Evolutionary conservation across 2,888 invertebrate genomes (phyloP).

Genomic region (Aplocera efformata): DNA sequence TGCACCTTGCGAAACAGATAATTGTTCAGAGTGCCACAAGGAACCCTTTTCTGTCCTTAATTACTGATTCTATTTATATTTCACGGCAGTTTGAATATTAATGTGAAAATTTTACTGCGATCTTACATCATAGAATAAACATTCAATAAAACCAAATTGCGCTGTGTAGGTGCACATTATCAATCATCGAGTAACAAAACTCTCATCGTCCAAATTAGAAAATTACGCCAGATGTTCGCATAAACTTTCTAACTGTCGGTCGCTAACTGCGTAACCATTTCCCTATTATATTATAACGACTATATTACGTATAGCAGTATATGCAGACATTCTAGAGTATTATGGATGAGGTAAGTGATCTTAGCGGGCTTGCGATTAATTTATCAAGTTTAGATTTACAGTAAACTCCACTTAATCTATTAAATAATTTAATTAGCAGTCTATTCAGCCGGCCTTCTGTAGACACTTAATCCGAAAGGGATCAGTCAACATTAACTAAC

Average conservation of each 20-base stretch:
- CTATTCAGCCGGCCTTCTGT: too few relatives aligned
- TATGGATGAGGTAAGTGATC: conserved; percentile 28
- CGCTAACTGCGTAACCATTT: conserved; percentile 62
- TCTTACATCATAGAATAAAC: neutral
- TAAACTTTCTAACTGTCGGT: conserved; percentile 61
- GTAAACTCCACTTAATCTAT: too few relatives aligned
- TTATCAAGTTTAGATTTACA: too few relatives aligned
- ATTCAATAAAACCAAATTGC: conserved; percentile 1
- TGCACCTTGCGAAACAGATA: conserved; percentile 23
- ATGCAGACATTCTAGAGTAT: conserved; percentile 38
- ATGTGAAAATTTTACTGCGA: neutral
- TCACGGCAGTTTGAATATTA: conserved; percentile 1
- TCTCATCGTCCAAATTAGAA: conserved; percentile 49
- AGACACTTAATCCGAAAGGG: too few relatives aligned
- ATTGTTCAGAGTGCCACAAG: conserved; percentile 17
- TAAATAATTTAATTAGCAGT: too few relatives aligned
- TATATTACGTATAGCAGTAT: conserved; percentile 45
- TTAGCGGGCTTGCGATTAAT: too few relatives aligned
- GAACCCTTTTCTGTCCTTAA: conserved; percentile 11
- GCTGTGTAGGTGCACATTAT: conserved; percentile 17
- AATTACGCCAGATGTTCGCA: conserved; percentile 62
- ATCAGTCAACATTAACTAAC: too few relatives aligned
- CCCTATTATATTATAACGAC: conserved; percentile 60
- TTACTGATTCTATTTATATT: conserved; percentile 7
- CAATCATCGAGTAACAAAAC: conserved; percentile 36